These are phyloP conservation scores for Amphiprion clarkii DNA, from an alignment of 2,797 vertebrate genomes.

Conservation along the genomic window DNA sequence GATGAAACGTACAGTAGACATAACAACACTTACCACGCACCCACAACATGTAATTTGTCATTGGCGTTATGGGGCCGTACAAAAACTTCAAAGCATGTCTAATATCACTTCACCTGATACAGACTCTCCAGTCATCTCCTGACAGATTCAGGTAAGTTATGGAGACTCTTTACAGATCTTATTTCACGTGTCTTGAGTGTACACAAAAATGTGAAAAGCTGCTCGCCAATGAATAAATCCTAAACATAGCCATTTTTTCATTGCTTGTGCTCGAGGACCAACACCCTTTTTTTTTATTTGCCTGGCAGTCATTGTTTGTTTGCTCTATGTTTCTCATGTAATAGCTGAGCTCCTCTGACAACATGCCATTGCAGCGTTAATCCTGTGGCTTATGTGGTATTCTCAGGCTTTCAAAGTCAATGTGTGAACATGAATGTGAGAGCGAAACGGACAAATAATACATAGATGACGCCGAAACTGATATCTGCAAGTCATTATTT, in stretches of 20 bases:
- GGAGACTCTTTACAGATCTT: conserved; percentile 19
- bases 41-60: conserved; percentile 61
- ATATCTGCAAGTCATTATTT: conserved; percentile 33
- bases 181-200: conserved; percentile 5
- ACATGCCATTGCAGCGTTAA: conserved; percentile 35
- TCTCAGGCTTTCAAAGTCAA: conserved; percentile 46
- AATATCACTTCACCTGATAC: background rate
- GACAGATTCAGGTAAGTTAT: conserved; percentile 28
- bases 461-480: background rate
- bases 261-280: background rate
- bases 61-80: conserved; percentile 7
- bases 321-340: conserved; percentile 25
- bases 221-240: background rate
- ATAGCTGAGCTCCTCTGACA: conserved; percentile 23
- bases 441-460: background rate
- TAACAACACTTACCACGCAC: conserved; percentile 47
- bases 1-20: conserved; percentile 36
- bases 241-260: conserved; percentile 11
- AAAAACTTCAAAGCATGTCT: conserved; percentile 43
- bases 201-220: background rate
- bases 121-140: background rate
- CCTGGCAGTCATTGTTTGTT: conserved; percentile 17
- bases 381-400: conserved; percentile 49
- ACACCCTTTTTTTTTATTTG: background rate
- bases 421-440: conserved; percentile 24